Conservation (phyloP, 2,113 vertebrate genomes). For the Pao palembangensis region DNA sequence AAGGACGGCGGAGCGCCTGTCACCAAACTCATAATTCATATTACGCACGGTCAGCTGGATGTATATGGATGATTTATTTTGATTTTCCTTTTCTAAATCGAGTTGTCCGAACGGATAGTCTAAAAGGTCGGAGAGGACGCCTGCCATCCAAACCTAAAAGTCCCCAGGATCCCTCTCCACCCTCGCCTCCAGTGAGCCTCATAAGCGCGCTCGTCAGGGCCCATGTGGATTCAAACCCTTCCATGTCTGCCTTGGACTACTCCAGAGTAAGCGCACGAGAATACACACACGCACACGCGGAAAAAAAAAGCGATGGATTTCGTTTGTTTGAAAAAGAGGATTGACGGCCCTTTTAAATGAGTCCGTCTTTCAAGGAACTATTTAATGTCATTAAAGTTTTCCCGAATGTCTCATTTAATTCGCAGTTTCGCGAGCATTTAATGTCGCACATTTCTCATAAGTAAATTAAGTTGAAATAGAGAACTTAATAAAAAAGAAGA, state of each 20-base stretch:
- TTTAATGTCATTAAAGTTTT: conserved; percentile 49
- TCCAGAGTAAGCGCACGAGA: conserved; percentile 85
- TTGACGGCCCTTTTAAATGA: conserved; percentile 35
- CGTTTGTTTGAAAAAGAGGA: conserved; percentile 4
- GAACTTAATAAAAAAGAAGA: conserved; percentile 79
- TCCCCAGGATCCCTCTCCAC: conserved; percentile 94
- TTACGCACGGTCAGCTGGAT: conserved; percentile 1
- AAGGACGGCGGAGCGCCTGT: too few relatives aligned
- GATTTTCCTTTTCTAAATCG: conserved; percentile 30
- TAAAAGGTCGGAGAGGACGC: conserved; percentile 95
- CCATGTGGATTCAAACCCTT: conserved; percentile 98
- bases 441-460: conserved; percentile 68
- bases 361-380: conserved; percentile 9
- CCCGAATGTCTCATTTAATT: conserved; percentile 33
- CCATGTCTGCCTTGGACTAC: conserved; percentile 97
- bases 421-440: conserved; percentile 62
- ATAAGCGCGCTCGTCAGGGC: conserved; percentile 96
- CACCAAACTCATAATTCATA: not conserved
- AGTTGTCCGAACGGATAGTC: conserved; percentile 97
- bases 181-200: conserved; percentile 95
- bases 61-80: conserved; percentile 6
- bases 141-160: conserved; percentile 98
- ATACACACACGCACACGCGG: conserved; percentile 9
- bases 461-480: conserved; percentile 82
- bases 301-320: not conserved